Conservation (phyloP, 2,113 vertebrate genomes). For the Poeciliopsis prolifica region DNA sequence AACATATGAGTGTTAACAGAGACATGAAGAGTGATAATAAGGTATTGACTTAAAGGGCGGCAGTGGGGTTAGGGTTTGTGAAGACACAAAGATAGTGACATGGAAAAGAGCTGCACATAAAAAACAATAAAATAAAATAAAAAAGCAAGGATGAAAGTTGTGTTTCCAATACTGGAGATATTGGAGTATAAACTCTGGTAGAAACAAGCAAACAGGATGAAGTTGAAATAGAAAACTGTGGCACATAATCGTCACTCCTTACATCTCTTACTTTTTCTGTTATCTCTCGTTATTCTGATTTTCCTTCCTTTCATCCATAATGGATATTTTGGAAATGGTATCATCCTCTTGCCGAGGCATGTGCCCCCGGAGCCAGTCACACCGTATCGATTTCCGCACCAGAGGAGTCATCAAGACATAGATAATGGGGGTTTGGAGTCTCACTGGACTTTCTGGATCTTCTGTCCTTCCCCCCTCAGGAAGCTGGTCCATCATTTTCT, state of each 20-base stretch:
- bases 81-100: not conserved
- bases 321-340: conserved; percentile 84
- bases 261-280: not conserved
- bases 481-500: conserved; percentile 33
- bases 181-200: not conserved
- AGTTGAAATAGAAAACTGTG: conserved; percentile 1
- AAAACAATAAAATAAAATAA: not conserved
- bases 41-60: conserved; percentile 24
- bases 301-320: conserved; percentile 81
- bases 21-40: conserved; percentile 20
- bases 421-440: conserved; percentile 76
- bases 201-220: not conserved
- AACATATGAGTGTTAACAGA: conserved; percentile 13
- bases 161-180: not conserved
- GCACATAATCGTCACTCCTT: conserved; percentile 7
- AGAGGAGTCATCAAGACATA: conserved; percentile 74
- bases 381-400: conserved; percentile 84
- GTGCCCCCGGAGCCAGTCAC: conserved; percentile 78
- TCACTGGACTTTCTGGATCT: conserved; percentile 55
- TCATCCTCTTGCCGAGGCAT: conserved; percentile 79
- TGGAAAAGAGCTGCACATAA: not conserved
- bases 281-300: not conserved
- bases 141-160: not conserved
- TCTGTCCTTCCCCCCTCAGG: conserved; percentile 38
- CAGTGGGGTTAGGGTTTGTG: not conserved